Evolutionary conservation across 2,888 invertebrate species (phyloP).

Genomic region (Shargacucullia verbasci): DNA sequence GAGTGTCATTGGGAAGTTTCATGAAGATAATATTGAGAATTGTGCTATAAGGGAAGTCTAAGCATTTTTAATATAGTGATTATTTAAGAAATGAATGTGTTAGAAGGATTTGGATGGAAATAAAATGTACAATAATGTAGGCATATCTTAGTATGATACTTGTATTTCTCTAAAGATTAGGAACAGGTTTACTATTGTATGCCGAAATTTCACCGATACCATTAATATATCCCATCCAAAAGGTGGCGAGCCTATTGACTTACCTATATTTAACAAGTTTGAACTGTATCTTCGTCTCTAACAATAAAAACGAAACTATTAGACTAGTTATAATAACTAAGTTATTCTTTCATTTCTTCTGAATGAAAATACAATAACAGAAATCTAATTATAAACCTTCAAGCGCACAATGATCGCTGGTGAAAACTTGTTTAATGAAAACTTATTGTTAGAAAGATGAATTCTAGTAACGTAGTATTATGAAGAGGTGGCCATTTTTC

Average conservation of each 20-base stretch:
- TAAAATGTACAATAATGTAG: no score
- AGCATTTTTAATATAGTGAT: conserved; percentile 8
- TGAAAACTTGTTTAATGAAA: conserved; percentile 32
- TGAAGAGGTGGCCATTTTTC: not conserved
- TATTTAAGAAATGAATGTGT: conserved; percentile 1
- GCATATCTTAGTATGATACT: no score
- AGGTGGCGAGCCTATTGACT: no score
- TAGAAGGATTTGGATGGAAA: no score
- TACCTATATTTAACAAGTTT: no score
- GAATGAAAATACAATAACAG: conserved; percentile 25
- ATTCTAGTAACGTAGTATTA: conserved; percentile 10
- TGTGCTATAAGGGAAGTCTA: conserved; percentile 13
- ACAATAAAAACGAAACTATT: no score
- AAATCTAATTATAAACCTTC: conserved; percentile 44
- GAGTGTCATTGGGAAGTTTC: conserved; percentile 30
- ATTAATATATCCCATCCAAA: no score
- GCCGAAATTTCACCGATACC: no score
- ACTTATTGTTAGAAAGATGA: conserved; percentile 16
- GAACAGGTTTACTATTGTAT: no score
- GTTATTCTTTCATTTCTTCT: not conserved
- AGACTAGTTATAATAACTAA: not conserved
- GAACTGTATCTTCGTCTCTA: no score
- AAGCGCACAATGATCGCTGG: conserved; percentile 34
- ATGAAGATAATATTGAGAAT: conserved; percentile 23
- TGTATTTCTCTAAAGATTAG: no score